Evolutionary conservation across 2,113 vertebrate species (phyloP).

Genomic region (Otocyon megalotis): DNA sequence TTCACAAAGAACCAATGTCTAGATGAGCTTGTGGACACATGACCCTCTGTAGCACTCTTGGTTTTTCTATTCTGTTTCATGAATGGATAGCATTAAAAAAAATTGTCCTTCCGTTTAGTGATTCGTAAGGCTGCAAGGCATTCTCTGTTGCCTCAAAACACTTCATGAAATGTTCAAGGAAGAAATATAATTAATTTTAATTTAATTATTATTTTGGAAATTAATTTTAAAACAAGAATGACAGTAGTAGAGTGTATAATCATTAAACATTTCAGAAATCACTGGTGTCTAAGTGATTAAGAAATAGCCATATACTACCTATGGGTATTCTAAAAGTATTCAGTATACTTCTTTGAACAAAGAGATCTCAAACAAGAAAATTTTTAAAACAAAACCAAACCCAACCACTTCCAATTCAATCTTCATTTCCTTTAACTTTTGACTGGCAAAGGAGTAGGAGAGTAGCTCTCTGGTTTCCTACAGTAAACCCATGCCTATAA

Average conservation of each 20-base stretch:
- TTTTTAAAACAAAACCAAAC: not conserved
- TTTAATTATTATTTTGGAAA: not conserved
- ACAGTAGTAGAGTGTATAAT: accelerated
- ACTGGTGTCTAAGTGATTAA: not conserved
- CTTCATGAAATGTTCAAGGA: not conserved
- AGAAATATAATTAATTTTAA: not conserved
- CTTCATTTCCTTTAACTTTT: not conserved
- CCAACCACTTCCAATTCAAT: not conserved
- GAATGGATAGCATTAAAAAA: not conserved
- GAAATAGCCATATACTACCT: not conserved
- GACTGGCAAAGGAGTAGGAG: not conserved
- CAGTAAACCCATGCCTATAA: not conserved
- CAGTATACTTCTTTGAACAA: not conserved
- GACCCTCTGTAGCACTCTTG: accelerated
- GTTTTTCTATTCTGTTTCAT: not conserved
- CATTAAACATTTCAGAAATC: not conserved
- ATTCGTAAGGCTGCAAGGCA: not conserved
- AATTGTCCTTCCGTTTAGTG: not conserved
- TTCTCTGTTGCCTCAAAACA: not conserved
- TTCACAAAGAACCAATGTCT: not conserved
- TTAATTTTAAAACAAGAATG: not conserved
- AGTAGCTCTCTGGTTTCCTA: not conserved
- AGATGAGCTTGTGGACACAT: accelerated
- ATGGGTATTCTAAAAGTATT: not conserved
- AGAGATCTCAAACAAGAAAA: not conserved